Base-by-base conservation (phyloP, 2,797 vertebrate genomes). In the Yasuhikotakia modesta region DNA sequence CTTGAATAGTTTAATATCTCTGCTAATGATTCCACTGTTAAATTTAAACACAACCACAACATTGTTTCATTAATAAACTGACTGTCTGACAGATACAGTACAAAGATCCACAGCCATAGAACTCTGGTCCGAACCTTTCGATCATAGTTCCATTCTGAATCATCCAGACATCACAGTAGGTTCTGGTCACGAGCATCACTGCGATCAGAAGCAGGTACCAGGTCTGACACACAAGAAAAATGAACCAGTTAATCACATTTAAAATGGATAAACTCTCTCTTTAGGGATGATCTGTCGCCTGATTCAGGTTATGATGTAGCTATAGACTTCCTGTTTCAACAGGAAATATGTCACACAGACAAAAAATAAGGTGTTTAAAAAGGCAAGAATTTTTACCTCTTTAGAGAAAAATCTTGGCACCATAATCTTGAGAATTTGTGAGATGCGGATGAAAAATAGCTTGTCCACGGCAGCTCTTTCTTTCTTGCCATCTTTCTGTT, bases 151-250 rank as follows among this genome's bases (percentile, higher is more conserved):
- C 97, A 64, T 99, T 99, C 81, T 99, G 96, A 92, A 99, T 99
- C 97, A 99, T 99, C 97, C 97, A 99, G 58, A 99, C 96, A 35
- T 99, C 98, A 89, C 97, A 99, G 76, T 97, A 99, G 2, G 98
- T 99, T 82, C 97, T 94, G 78, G 95, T 86, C 74, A 99, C 94
- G 86, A 99, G 91, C 95, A 95, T 98, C 81, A 92, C 86, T 45
- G 96, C 97, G 74, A 99, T 98, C 53, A 99, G 86, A 81, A 96
- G 0, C 76, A 99, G 94, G 90, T 96, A 99, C 77, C 94, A 96
- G 32, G 95, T 94, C 98, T 99, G 13, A 73, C 7, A 72, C 22
- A 71, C 1, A 75, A 46, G 64, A 11, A 73, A 12, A 30, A 13
- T 3, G n/a, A n/a, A n/a, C n/a, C n/a, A n/a, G n/a, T n/a, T n/a